phyloP scores from a whole-genome alignment of 2,113 vertebrate genomes.

The Mormoops blainvillei region DNA sequence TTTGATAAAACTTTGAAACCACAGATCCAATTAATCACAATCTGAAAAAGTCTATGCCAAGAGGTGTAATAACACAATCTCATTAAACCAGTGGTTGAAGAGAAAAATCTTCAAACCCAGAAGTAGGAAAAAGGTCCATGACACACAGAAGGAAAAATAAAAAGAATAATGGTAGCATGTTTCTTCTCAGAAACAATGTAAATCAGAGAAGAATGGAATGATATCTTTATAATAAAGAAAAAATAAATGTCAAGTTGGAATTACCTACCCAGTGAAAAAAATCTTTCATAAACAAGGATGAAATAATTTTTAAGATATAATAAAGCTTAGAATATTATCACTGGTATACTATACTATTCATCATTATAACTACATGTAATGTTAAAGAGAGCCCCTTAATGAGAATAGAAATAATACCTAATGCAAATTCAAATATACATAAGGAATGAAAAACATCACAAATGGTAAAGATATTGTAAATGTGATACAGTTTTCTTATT shows the following conservation, averaged over 20 bases:
- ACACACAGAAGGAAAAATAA: not conserved
- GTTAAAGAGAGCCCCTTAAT: not conserved
- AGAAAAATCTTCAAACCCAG: not conserved
- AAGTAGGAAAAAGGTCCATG: not conserved
- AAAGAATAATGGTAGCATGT: no score
- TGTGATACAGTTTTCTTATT: not conserved
- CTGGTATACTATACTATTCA: not conserved
- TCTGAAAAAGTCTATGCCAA: not conserved
- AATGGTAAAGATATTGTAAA: not conserved
- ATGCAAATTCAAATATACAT: not conserved
- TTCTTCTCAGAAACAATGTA: not conserved
- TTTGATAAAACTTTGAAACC: not conserved
- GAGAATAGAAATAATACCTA: not conserved
- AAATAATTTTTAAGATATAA: not conserved
- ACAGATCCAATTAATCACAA: not conserved
- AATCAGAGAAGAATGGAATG: not conserved
- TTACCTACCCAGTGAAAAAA: not conserved
- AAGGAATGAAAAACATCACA: not conserved
- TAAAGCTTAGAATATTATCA: not conserved
- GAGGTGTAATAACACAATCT: not conserved
- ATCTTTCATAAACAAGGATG: not conserved
- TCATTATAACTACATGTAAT: not conserved
- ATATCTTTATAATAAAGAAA: not conserved
- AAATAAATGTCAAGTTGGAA: not conserved
- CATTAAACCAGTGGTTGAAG: not conserved